Evolutionary conservation across 2,888 invertebrate genomes (phyloP).

Genomic region (Leptarthrus brevirostris): DNA sequence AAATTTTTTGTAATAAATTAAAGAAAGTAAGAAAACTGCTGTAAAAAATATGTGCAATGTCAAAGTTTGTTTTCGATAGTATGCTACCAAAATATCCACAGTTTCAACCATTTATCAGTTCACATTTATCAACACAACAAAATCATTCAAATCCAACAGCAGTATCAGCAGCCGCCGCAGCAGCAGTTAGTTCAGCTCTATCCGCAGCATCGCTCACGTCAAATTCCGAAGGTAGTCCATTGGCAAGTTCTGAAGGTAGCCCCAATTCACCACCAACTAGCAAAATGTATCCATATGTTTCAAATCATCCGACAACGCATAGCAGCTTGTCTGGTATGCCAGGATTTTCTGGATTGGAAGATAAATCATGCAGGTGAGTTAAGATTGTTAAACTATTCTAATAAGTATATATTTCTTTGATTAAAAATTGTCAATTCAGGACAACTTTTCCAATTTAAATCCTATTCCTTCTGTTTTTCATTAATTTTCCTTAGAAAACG

Average conservation of each 20-base stretch:
- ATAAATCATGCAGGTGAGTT: conserved; percentile 67
- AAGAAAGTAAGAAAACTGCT: conserved; percentile 51
- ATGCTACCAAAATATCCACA: conserved; percentile 95
- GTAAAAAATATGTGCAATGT: conserved; percentile 78
- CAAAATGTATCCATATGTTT: conserved; percentile 95
- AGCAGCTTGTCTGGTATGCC: conserved; percentile 84
- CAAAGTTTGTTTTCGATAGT: conserved; percentile 98
- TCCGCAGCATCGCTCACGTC: conserved; percentile 66
- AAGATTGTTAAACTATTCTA: too few relatives aligned
- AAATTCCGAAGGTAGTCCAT: conserved; percentile 74
- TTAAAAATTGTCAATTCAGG: too few relatives aligned
- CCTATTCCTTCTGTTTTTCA: too few relatives aligned
- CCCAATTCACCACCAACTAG: conserved; percentile 74
- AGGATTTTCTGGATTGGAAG: conserved; percentile 67
- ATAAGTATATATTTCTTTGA: too few relatives aligned
- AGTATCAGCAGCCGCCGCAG: conserved; percentile 68
- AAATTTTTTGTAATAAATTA: neutral
- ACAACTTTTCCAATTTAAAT: too few relatives aligned
- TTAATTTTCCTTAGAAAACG: too few relatives aligned
- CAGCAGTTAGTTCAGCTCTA: conserved; percentile 61
- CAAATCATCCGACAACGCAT: conserved; percentile 76
- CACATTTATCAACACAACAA: conserved; percentile 69
- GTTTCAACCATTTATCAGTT: conserved; percentile 72
- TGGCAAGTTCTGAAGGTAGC: conserved; percentile 73
- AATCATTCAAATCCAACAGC: conserved; percentile 77